Evolutionary conservation across 2,888 invertebrate species (phyloP).

Genomic region (Aleiodes leptofemur): DNA sequence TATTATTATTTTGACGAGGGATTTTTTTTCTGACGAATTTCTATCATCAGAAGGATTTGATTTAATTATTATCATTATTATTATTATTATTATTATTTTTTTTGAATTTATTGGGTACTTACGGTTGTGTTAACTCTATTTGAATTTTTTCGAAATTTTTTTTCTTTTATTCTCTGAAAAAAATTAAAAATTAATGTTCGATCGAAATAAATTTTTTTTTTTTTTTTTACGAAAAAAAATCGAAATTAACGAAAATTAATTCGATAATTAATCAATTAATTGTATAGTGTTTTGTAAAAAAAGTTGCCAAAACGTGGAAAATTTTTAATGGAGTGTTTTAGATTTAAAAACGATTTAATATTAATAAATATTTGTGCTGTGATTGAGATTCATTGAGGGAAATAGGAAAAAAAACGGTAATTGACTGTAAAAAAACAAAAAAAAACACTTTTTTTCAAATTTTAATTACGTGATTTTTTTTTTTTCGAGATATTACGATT

Average conservation of each 20-base stretch:
- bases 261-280: conserved; percentile 33
- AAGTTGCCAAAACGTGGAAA: conserved; percentile 54
- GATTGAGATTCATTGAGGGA: conserved; percentile 42
- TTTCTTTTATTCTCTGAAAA: too few relatives aligned
- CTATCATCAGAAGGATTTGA: conserved; percentile 15
- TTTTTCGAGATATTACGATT: neutral
- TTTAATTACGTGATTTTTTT: neutral
- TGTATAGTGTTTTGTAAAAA: conserved; percentile 41
- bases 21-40: neutral
- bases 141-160: neutral
- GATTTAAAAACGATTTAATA: conserved; percentile 11
- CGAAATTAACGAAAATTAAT: conserved; percentile 30
- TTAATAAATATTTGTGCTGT: conserved; percentile 47
- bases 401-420: conserved; percentile 1
- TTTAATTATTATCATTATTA: neutral
- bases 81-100: neutral
- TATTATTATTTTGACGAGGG: conserved; percentile 41
- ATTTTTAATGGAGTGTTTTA: conserved; percentile 52
- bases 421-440: neutral
- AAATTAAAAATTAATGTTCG: neutral
- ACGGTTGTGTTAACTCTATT: neutral
- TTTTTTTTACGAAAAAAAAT: neutral
- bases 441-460: neutral
- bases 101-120: conserved; percentile 1
- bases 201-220: conserved; percentile 4